phyloP scores from a whole-genome alignment of 2,113 vertebrate species.

The Melanotaenia duboulayi region DNA sequence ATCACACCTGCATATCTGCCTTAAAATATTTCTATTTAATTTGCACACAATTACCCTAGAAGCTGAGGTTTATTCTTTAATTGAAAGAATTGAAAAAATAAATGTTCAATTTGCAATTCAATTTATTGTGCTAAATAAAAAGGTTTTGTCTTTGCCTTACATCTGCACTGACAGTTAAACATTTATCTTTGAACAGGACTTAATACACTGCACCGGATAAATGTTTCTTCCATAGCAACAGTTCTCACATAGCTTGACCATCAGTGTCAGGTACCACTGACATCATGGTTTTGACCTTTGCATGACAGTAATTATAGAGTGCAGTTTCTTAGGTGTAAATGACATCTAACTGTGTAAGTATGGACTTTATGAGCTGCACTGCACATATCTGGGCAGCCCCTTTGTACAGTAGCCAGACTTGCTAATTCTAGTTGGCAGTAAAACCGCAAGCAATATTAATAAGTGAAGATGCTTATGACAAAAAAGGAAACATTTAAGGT shows the following conservation, averaged over 20 bases:
- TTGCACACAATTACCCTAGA: background rate
- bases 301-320: slow-evolving; percentile 54
- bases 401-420: slow-evolving; percentile 35
- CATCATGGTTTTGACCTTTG: slow-evolving; percentile 65
- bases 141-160: background rate
- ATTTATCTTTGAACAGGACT: background rate
- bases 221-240: slow-evolving; percentile 39
- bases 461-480: slow-evolving; percentile 27
- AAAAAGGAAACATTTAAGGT: slow-evolving; percentile 2
- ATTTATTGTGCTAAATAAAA: too few relatives aligned
- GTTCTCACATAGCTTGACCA: slow-evolving; percentile 1
- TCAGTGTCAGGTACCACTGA: slow-evolving; percentile 42
- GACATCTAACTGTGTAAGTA: slow-evolving; percentile 37
- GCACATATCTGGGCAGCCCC: slow-evolving; percentile 28
- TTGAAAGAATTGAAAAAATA: too few relatives aligned
- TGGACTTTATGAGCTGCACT: slow-evolving; percentile 43
- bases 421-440: slow-evolving; percentile 43
- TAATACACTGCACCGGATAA: background rate
- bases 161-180: background rate
- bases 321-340: slow-evolving; percentile 55
- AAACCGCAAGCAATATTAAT: slow-evolving; percentile 20
- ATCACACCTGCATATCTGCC: slow-evolving; percentile 38
- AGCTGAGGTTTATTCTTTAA: background rate
- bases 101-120: background rate
- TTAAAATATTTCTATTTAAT: background rate